Percentiles rank a stretch among this genome's conserved stretches.
Evolutionary conservation across 2,888 invertebrate species (phyloP).

Genomic region (Hoplodrina blanda): DNA sequence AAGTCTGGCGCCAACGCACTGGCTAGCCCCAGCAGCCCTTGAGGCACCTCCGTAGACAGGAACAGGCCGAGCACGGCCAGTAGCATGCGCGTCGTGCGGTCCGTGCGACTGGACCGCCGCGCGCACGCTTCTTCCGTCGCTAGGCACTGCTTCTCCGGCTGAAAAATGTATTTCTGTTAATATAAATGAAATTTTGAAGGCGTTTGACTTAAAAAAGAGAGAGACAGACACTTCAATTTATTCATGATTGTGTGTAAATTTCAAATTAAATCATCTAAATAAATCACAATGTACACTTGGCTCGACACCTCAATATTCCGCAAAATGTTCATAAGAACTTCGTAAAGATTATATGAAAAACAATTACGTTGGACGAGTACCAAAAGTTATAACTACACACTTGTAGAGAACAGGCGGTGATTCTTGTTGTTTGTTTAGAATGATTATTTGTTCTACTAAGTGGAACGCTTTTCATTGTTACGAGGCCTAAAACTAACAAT

Average conservation of each 20-base stretch:
- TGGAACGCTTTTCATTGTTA: slow-evolving; percentile 6
- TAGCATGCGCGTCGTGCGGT: slow-evolving; percentile 97
- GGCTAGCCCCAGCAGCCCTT: slow-evolving; percentile 95
- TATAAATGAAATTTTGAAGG: neutral
- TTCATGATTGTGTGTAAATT: too few relatives aligned
- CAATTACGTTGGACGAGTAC: neutral
- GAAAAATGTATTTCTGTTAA: slow-evolving; percentile 18
- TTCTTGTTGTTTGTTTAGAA: slow-evolving; percentile 1
- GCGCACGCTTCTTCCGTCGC: slow-evolving; percentile 81
- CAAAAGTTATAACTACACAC: slow-evolving; percentile 7
- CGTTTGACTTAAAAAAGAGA: neutral
- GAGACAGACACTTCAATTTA: too few relatives aligned
- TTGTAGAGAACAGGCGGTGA: neutral
- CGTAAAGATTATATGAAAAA: slow-evolving; percentile 5
- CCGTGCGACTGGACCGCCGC: slow-evolving; percentile 90
- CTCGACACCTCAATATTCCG: too few relatives aligned
- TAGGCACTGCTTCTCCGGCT: slow-evolving; percentile 86
- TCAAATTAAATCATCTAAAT: too few relatives aligned
- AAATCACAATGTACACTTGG: too few relatives aligned
- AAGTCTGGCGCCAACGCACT: slow-evolving; percentile 95
- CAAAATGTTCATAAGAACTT: too few relatives aligned
- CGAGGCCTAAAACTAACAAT: neutral
- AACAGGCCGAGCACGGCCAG: slow-evolving; percentile 96
- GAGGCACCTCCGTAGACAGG: slow-evolving; percentile 97
- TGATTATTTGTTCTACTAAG: neutral